Evolutionary conservation across 1,140 invertebrate species (phyloP), one percentile per base, ranked within the genome.

Genomic region (Pinna nobilis): DNA sequence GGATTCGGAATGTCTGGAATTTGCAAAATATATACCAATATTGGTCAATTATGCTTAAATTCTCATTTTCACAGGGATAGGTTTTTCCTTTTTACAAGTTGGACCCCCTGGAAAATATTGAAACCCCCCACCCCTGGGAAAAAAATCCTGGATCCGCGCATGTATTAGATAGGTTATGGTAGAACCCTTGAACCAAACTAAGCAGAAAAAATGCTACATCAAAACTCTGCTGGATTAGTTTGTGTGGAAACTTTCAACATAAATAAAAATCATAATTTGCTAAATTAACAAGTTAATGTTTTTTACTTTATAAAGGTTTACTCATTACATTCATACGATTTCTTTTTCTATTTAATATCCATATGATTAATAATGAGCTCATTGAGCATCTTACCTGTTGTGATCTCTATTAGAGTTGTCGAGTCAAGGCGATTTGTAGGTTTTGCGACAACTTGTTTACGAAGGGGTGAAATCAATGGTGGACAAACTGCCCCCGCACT

Each of bases 401-500:
- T 70, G 49, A 88, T 71, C 76, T 88, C 87, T 63, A 89, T 84
- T 18, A 84, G 80, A 7, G 86, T 87, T 28, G 78, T 77, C 35
- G 84, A 83, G 64, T 88, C 84, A 66, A 89, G 85, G 35, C 80
- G 73, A 51, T 83, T 86, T 59, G 78, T 72, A 15, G 87, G 71
- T 37, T 81, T 74, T 0, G 81, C 83, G 41, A 66, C 47, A 9
- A 73, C 44, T n/a, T 70, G 74, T 44, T 80, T 81, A 15, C 82
- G 41, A 37, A 90, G 64, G n/a, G 88, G 84, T 32, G 76, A 82
- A 33, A 90, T 89, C 7, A 81, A 49, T 15, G 89, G 89, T 11
- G 88, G 84, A 67, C 81, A 81, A 25, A 90, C 81, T 25, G 84
- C 88, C 41, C 89, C 89, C 30, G 88, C 88, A 82, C 85, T 88